Evolutionary conservation across 2,888 invertebrate species (phyloP).

Genomic region (Adelphocoris suturalis): DNA sequence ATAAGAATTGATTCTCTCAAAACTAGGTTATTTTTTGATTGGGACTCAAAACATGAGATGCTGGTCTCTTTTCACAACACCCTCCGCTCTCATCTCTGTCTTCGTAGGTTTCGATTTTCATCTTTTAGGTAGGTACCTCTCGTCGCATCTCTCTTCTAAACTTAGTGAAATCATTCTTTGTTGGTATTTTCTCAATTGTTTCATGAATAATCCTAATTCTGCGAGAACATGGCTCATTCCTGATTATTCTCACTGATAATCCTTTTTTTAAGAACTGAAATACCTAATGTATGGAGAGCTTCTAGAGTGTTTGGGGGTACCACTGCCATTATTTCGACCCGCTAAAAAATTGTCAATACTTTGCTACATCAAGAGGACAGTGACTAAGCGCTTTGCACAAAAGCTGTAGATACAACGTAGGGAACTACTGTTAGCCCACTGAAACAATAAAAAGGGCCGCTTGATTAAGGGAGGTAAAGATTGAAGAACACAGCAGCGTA

Average conservation of each 20-base stretch:
- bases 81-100: neutral
- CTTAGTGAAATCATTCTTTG: neutral
- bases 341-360: neutral
- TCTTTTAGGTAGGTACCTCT: slow-evolving; percentile 10
- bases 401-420: no score
- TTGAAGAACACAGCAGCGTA: no score
- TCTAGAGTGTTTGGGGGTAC: neutral
- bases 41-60: neutral
- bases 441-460: no score
- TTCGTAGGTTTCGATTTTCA: neutral
- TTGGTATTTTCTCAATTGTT: neutral
- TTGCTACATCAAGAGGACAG: neutral
- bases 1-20: slow-evolving; percentile 1
- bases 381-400: no score
- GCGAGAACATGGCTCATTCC: neutral
- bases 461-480: no score
- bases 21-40: neutral
- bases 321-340: neutral
- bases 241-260: neutral
- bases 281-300: neutral
- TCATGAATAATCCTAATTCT: slow-evolving; percentile 13
- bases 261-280: slow-evolving; percentile 1
- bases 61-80: slow-evolving; percentile 9
- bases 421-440: no score
- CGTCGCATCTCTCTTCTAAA: neutral